Evolutionary conservation across 2,113 vertebrate genomes (phyloP).

Genomic region (Scomber colias): DNA sequence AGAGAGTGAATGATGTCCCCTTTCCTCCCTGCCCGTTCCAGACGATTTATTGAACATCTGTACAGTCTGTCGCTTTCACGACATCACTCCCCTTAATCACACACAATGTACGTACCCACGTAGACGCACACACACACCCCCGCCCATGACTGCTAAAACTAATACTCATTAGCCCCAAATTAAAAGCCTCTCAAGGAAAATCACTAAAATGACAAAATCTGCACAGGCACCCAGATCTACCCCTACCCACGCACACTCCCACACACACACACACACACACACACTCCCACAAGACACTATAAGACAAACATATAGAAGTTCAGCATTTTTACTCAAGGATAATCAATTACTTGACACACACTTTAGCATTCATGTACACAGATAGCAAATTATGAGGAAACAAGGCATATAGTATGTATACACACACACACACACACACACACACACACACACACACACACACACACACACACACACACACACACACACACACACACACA

Average conservation of each 20-base stretch:
- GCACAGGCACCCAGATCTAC: conserved; percentile 4
- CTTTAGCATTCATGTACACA: not conserved
- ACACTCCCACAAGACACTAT: not conserved
- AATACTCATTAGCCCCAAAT: conserved; percentile 78
- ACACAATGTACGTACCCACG: conserved; percentile 37
- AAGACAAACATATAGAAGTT: conserved; percentile 17
- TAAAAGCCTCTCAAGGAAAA: conserved; percentile 75
- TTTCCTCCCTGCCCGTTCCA: conserved; percentile 68
- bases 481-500: not conserved
- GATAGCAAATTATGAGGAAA: not conserved
- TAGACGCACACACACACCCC: conserved; percentile 31
- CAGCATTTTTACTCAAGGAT: conserved; percentile 46
- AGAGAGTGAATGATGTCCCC: conserved; percentile 62
- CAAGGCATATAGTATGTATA: not conserved
- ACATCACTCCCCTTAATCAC: conserved; percentile 69
- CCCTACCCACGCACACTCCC: conserved; percentile 1
- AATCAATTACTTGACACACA: conserved; percentile 26
- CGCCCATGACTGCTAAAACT: conserved; percentile 65
- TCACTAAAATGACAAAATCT: conserved; percentile 61
- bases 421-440: not conserved
- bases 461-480: not conserved
- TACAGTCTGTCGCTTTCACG: conserved; percentile 70
- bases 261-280: conserved; percentile 15
- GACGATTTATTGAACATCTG: conserved; percentile 82
- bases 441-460: not conserved